Conservation (phyloP, 2,888 invertebrate genomes). For the Kuschelorhynchus macadamiae region DNA sequence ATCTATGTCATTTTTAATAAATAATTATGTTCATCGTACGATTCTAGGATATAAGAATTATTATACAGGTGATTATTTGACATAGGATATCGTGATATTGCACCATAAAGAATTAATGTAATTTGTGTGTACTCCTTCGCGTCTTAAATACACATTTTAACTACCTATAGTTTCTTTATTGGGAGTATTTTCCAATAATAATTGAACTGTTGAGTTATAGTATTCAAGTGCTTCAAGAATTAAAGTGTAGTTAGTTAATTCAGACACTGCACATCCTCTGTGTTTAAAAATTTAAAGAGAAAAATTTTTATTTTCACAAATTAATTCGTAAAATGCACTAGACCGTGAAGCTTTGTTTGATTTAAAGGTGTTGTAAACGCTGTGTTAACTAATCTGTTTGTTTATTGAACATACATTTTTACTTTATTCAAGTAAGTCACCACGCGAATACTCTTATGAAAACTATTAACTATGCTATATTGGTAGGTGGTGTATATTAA, state of each 20-base stretch:
- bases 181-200: not conserved
- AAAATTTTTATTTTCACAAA: too few relatives aligned
- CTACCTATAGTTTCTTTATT: not conserved
- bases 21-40: too few relatives aligned
- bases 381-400: too few relatives aligned
- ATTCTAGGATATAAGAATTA: constrained; percentile 18
- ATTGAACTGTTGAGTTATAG: not conserved
- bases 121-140: not conserved
- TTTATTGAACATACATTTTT: too few relatives aligned
- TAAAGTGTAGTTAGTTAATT: not conserved
- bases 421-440: not conserved
- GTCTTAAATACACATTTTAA: constrained; percentile 12
- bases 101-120: constrained; percentile 3
- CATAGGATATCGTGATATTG: constrained; percentile 46
- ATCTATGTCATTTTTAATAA: too few relatives aligned
- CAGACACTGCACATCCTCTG: too few relatives aligned
- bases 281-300: too few relatives aligned
- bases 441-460: too few relatives aligned
- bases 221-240: too few relatives aligned
- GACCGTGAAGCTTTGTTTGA: too few relatives aligned
- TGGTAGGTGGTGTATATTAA: constrained; percentile 9
- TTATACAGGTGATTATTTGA: constrained; percentile 40
- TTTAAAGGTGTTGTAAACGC: too few relatives aligned
- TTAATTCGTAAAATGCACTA: too few relatives aligned
- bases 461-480: not conserved